These are phyloP conservation scores for Gymnogyps californianus DNA, from an alignment of 2,113 vertebrate genomes.

Conservation along the genomic window DNA sequence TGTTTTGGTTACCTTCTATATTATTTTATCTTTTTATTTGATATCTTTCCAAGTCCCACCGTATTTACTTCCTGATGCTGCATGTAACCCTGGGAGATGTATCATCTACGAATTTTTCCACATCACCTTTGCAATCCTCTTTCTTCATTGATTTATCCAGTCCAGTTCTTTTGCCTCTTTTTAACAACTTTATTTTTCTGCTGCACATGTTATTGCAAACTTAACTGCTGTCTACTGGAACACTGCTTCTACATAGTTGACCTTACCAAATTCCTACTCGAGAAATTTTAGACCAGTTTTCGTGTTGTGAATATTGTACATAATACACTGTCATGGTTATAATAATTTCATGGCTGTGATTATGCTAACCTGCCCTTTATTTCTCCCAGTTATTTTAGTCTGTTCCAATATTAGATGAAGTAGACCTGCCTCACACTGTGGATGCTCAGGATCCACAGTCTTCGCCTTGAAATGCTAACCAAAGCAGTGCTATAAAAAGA, in stretches of 20 bases:
- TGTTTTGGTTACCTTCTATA: not conserved
- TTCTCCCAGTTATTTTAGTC: not conserved
- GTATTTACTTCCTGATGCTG: not conserved
- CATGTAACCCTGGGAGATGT: not conserved
- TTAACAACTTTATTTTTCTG: not conserved
- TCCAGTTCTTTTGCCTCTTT: not conserved
- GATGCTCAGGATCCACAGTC: not conserved
- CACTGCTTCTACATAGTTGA: not conserved
- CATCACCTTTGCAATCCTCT: not conserved
- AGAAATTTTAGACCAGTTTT: not conserved
- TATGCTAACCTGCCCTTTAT: not conserved
- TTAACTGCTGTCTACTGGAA: not conserved
- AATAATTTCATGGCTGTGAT: not conserved
- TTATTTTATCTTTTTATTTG: not conserved
- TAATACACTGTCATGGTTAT: not conserved
- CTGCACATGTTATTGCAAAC: not conserved
- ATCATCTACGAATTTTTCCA: not conserved
- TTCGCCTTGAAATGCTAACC: not conserved
- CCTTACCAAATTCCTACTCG: not conserved
- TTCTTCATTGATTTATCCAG: not conserved
- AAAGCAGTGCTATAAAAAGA: constrained; percentile 4
- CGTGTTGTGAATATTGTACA: not conserved
- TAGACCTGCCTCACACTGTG: not conserved
- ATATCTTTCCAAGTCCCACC: not conserved
- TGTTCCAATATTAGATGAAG: not conserved